Base-by-base conservation (phyloP, 1,140 invertebrate species). In the Drosophila insularis region DNA sequence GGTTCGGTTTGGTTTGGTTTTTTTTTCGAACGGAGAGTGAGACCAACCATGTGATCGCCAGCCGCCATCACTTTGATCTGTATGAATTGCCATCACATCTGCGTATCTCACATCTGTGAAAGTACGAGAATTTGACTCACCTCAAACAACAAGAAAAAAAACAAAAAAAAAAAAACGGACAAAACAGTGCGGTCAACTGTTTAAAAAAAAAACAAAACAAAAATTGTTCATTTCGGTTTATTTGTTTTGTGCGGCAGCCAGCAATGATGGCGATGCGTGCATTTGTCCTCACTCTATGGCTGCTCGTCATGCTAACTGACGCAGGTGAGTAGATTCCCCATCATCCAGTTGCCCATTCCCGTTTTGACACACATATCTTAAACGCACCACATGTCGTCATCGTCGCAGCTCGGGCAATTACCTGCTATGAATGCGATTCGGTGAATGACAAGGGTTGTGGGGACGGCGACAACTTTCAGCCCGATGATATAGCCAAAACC, bases 361-460 rank as follows among this genome's bases (percentile, higher is more conserved):
- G 27, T 27, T 61, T 79, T 79, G 75, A 86, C 84, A 87, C 46
- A 86, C 79, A 79, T 81, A 79, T 76, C 60, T 70, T 58, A 37
- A 31, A 58, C 32, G 31, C 55, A 68, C 56, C 56, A 56, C 61
- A 72, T 87, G 71, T 79, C 69, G 81, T 81, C 78, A 84, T 80
- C 80, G 68, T 79, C 23, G 10, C 63, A 90, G 79, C 66, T 56
- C 39, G 62, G 55, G 78, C 84, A 60, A 90, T 91, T 72, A 86
- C 60, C 50, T 91, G 89, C 81, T 91, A 81, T 56, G 85, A 89
- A 72, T 91, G 89, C 65, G 89, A 91, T 73, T 89, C 89, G 39
- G 53, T 84, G 35, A 86, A 78, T 68, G 78, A 91, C 60, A 64
- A 61, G 27, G 77, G 76, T 60, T 91, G 89, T 56, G 86, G 86